Conservation (phyloP, 2,797 vertebrate species). For the Pelobates cultripes region DNA sequence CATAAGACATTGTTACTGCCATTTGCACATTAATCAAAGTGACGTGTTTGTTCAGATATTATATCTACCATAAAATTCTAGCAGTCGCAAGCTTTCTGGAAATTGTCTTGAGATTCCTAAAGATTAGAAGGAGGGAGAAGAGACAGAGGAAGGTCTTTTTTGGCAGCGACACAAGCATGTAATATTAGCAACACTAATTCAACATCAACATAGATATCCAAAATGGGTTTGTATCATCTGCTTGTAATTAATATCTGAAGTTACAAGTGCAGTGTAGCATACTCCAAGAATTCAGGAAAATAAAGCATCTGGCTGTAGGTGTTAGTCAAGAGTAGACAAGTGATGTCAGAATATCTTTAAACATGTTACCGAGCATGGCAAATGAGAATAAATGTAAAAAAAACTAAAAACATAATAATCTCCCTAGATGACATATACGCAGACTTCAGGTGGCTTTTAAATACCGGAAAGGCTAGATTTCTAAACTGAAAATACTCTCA, state of each 20-base stretch:
- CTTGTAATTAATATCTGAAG: neutral
- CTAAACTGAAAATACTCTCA: too few relatives aligned
- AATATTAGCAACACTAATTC: neutral
- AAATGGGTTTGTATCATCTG: neutral
- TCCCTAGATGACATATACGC: too few relatives aligned
- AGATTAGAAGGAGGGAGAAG: neutral
- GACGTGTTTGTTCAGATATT: neutral
- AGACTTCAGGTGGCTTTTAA: too few relatives aligned
- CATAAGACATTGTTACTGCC: neutral
- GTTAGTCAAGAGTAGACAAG: neutral
- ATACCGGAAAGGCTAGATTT: too few relatives aligned
- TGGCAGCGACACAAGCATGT: slow-evolving; percentile 1
- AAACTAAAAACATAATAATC: too few relatives aligned
- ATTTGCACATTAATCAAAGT: slow-evolving; percentile 4
- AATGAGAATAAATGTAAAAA: neutral
- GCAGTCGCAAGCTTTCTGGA: slow-evolving; percentile 3
- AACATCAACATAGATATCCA: neutral
- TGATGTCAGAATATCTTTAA: neutral
- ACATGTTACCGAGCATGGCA: neutral
- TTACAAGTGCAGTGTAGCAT: neutral
- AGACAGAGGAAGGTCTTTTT: neutral
- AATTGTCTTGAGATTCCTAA: slow-evolving; percentile 5
- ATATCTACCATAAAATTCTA: neutral
- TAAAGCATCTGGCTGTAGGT: neutral
- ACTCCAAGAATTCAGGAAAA: neutral